Base-by-base conservation (phyloP, 2,113 vertebrate species). In the Tupaia chinensis region DNA sequence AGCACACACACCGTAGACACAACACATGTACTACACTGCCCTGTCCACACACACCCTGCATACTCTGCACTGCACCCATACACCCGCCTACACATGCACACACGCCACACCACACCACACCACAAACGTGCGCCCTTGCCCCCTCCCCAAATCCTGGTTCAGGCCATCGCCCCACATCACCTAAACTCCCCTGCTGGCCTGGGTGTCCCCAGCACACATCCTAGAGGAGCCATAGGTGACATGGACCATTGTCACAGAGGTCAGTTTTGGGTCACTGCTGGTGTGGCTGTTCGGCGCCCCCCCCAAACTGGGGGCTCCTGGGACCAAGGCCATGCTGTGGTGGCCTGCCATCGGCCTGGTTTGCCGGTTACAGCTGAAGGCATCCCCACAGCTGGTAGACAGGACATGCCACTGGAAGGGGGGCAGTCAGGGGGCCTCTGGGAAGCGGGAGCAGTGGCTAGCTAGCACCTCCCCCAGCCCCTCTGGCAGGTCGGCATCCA, bases 201-300 rank as follows among this genome's bases (percentile, higher is more conserved):
- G 29, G 61, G 56, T 1, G 1, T 22, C 10, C 63, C 22, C 65
- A 14, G 11, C 22, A 17, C 44, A 53, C 44, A 3, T 2, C 9
- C 66, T 3, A 0, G 9, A 44, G 63, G 65, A 13, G 27, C 7
- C n/a, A 0, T 22, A n/a, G 8, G 14, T 0, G 1, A 2, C 15
- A 4, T 23, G 12, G 76, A 29, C n/a, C 44, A 5, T 53, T 5
- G 68, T 6, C 17, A 4, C 9, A n/a, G 70, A 53, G 7, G 9
- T 2, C 4, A 23, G 32, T 32, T 29, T 6, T 27, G 73, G 17
- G 58, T 34, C 0, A 0, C 9, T 17, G 61, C 66, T 3, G 3
- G 15, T 6, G 0, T 14, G 74, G 68, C 44, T 68, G 2, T 5
- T n/a, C 17, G 19, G 11, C 0, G 22, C n/a, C 69, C 7, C 32